phyloP scores from a whole-genome alignment of 2,888 invertebrate genomes.

The Epsilonema sp. region DNA sequence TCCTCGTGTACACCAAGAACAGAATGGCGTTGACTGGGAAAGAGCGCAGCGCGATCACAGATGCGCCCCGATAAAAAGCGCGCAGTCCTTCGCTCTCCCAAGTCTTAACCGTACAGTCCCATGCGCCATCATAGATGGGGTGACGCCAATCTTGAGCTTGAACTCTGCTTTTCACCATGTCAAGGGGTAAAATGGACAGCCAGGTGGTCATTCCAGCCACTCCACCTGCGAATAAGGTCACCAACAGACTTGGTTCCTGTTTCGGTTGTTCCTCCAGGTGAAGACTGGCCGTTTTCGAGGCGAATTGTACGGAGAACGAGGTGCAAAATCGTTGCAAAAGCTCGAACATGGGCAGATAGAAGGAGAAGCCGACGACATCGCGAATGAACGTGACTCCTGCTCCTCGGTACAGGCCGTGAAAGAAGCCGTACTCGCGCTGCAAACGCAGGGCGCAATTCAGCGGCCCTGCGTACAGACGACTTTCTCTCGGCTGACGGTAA shows the following conservation, averaged over 20 bases:
- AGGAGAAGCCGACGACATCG: conserved; percentile 19
- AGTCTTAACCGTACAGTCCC: conserved; percentile 41
- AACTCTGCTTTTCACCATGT: conserved; percentile 51
- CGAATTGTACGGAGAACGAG: too few relatives aligned
- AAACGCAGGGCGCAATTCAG: conserved; percentile 37
- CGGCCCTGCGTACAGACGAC: conserved; percentile 32
- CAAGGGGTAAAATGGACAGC: conserved; percentile 47
- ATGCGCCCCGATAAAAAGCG: conserved; percentile 45
- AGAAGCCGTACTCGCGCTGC: conserved; percentile 37
- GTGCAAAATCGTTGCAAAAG: conserved; percentile 5
- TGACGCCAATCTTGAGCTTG: conserved; percentile 36
- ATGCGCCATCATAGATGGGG: conserved; percentile 16
- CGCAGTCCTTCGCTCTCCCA: conserved; percentile 39
- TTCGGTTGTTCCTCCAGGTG: too few relatives aligned
- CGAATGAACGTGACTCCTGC: conserved; percentile 26
- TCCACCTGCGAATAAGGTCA: conserved; percentile 17
- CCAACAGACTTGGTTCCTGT: not conserved
- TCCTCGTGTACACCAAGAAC: conserved; percentile 39
- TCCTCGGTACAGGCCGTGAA: conserved; percentile 25
- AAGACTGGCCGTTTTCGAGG: too few relatives aligned
- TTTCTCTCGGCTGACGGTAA: not conserved
- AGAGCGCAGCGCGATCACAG: conserved; percentile 43
- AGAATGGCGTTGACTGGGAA: conserved; percentile 49
- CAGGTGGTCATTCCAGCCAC: conserved; percentile 43
- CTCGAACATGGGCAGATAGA: conserved; percentile 24